Conservation (phyloP, 2,888 invertebrate genomes). For the Phortica okadai region DNA sequence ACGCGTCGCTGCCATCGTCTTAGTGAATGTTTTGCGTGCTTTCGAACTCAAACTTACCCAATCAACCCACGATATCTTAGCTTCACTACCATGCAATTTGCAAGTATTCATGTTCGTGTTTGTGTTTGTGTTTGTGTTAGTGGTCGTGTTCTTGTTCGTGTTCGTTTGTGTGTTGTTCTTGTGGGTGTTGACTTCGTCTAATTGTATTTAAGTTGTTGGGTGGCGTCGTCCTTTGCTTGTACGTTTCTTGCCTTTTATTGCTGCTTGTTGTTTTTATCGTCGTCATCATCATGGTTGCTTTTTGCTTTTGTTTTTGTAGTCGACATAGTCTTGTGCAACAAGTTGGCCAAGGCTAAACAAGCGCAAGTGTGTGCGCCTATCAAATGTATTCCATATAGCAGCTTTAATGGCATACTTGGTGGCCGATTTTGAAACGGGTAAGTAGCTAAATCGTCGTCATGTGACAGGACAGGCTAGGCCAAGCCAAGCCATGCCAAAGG, state of each 20-base stretch:
- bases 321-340: constrained; percentile 43
- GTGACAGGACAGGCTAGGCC: not conserved
- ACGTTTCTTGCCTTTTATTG: not conserved
- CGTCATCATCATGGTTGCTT: constrained; percentile 7
- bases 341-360: constrained; percentile 44
- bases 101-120: not conserved
- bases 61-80: constrained; percentile 3
- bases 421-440: not conserved
- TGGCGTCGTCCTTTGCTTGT: constrained; percentile 35
- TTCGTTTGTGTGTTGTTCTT: constrained; percentile 14
- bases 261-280: constrained; percentile 25
- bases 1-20: not conserved
- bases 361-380: constrained; percentile 14
- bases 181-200: constrained; percentile 40
- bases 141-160: constrained; percentile 9
- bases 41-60: constrained; percentile 37
- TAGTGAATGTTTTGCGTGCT: not conserved
- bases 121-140: constrained; percentile 27
- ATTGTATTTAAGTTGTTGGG: constrained; percentile 49
- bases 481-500: constrained; percentile 16
- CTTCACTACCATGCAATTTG: constrained; percentile 7
- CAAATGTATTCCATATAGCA: constrained; percentile 19
- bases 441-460: constrained; percentile 34
- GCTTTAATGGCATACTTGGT: constrained; percentile 1
- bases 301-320: constrained; percentile 26